phyloP scores from a whole-genome alignment of 2,113 vertebrate species.

The Spheniscus mendiculus region DNA sequence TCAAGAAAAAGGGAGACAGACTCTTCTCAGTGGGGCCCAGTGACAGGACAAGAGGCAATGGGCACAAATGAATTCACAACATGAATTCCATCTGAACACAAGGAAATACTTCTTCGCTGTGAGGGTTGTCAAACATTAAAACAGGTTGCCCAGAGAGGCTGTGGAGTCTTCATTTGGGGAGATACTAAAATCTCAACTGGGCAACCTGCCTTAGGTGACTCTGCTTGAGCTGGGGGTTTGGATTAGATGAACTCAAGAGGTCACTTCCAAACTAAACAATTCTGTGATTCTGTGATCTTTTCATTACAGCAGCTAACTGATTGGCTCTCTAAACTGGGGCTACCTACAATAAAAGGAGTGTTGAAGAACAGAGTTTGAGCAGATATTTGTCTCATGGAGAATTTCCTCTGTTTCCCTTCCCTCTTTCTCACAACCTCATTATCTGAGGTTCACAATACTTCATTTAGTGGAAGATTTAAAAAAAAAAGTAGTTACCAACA shows the following conservation, averaged over 20 bases:
- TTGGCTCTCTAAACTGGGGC: not conserved
- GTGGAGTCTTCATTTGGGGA: not conserved
- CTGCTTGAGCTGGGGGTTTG: not conserved
- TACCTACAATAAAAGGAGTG: not conserved
- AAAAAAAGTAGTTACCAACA: not conserved
- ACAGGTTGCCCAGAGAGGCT: not conserved
- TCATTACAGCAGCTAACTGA: not conserved
- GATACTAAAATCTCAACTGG: not conserved
- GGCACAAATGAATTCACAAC: not conserved
- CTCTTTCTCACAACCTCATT: not conserved
- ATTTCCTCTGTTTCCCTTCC: not conserved
- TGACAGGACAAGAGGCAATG: not conserved
- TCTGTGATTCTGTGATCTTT: not conserved
- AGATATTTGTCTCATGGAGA: not conserved
- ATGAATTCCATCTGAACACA: not conserved
- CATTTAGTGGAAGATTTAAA: not conserved
- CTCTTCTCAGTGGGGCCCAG: not conserved
- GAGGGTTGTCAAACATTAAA: not conserved
- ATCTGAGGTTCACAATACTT: not conserved
- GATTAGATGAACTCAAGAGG: not conserved
- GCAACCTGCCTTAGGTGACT: not conserved
- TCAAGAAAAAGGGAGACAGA: not conserved
- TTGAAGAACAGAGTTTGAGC: not conserved
- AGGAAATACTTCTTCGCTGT: not conserved
- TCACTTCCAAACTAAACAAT: not conserved